Evolutionary conservation across 2,888 invertebrate genomes (phyloP).

Genomic region (Amblyjoppa fuscipennis): DNA sequence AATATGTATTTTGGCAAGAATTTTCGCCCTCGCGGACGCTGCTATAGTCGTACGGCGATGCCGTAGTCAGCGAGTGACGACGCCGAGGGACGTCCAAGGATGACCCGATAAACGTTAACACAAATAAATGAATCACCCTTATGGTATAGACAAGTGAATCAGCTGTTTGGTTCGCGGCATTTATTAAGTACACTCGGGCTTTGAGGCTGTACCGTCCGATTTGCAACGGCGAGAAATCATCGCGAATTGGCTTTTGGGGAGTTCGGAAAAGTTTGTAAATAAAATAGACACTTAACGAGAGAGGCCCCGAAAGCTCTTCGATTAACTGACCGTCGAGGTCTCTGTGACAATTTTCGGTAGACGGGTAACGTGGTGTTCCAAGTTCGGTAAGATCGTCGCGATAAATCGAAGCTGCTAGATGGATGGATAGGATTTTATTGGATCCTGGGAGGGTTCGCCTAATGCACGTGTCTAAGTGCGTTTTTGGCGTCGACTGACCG

Average conservation of each 20-base stretch:
- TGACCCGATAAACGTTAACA: constrained; percentile 56
- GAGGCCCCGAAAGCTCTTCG: not conserved
- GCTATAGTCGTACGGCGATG: not conserved
- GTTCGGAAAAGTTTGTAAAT: not conserved
- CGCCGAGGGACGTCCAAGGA: constrained; percentile 37
- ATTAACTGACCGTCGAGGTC: not conserved
- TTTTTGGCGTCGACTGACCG: constrained; percentile 4
- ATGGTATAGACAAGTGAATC: constrained; percentile 34
- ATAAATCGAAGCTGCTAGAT: constrained; percentile 10
- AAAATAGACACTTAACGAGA: constrained; percentile 19
- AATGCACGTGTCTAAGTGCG: constrained; percentile 13
- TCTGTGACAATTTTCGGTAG: constrained; percentile 19
- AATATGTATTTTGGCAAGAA: constrained; percentile 67
- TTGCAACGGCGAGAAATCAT: not conserved
- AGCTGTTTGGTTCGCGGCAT: constrained; percentile 30
- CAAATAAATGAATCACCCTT: constrained; percentile 52
- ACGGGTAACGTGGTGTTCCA: not conserved
- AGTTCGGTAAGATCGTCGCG: not conserved
- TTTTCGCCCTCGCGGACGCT: constrained; percentile 35
- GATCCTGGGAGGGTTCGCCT: not conserved
- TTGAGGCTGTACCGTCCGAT: not conserved
- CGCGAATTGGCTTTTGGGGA: not conserved
- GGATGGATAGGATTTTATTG: too few species aligned
- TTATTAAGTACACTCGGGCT: not conserved
- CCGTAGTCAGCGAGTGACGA: constrained; percentile 31